These are phyloP conservation scores for Spheniscus humboldti DNA, from an alignment of 2,797 vertebrate genomes.

Conservation along the genomic window DNA sequence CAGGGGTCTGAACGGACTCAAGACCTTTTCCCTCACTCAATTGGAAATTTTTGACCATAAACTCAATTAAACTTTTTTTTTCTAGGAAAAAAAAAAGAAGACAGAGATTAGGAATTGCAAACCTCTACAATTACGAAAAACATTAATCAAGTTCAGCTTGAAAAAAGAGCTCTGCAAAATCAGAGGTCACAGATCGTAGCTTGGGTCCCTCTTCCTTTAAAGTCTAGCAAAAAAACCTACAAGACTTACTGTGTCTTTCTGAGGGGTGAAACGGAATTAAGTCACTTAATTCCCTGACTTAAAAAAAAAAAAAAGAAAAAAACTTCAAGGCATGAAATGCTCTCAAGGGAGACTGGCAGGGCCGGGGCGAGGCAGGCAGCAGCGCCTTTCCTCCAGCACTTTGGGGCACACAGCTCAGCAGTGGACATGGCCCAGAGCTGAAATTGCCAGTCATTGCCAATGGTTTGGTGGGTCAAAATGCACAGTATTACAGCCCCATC, in stretches of 20 bases:
- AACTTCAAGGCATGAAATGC: background rate
- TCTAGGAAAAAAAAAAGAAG: rapidly evolving
- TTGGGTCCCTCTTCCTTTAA: background rate
- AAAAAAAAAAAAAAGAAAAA: background rate
- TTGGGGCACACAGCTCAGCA: background rate
- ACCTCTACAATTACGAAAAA: slow-evolving; percentile 10
- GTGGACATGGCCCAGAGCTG: background rate
- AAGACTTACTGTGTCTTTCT: background rate
- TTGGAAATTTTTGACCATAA: slow-evolving; percentile 28
- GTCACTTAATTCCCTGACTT: background rate
- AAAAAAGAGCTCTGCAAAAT: slow-evolving; percentile 23
- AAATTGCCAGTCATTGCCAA: background rate
- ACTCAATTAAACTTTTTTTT: slow-evolving; percentile 1
- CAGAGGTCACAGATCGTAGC: background rate
- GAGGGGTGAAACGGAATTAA: background rate
- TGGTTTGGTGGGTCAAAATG: background rate
- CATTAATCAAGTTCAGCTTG: slow-evolving; percentile 24
- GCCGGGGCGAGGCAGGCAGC: rapidly evolving
- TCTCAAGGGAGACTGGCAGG: background rate
- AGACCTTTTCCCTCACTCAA: background rate
- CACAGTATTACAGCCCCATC: background rate
- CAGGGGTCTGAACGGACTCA: background rate
- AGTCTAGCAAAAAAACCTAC: background rate
- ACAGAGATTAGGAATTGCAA: slow-evolving; percentile 3
- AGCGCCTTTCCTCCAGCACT: background rate